These are phyloP conservation scores for Cheilosia grossa DNA, from an alignment of 2,888 invertebrate genomes.

Conservation along the genomic window DNA sequence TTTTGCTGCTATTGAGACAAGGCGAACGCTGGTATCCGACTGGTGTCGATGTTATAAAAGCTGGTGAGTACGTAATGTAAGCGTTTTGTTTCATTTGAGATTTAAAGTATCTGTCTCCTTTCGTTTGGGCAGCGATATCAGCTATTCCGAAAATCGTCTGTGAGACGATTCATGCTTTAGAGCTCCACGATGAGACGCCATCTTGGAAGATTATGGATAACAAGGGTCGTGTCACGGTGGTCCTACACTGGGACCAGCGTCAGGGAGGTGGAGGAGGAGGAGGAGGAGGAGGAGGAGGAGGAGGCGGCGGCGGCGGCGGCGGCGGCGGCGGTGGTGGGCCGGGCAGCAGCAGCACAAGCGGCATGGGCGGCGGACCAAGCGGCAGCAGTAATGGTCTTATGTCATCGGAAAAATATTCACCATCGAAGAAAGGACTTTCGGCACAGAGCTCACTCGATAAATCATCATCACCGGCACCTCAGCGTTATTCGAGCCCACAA, in stretches of 20 bases:
- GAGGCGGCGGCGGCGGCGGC: constrained; percentile 84
- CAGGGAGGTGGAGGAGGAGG: constrained; percentile 85
- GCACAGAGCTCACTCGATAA: constrained; percentile 87
- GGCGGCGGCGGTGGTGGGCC: constrained; percentile 83
- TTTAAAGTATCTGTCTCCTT: neutral
- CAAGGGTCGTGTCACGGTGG: constrained; percentile 98
- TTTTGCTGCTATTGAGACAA: constrained; percentile 93
- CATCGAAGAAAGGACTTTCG: constrained; percentile 84
- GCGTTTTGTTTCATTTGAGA: constrained; percentile 1
- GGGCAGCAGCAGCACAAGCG: constrained; percentile 79
- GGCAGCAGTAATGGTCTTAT: constrained; percentile 80
- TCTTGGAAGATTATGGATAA: constrained; percentile 99
- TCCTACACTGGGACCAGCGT: constrained; percentile 97
- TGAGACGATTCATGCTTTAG: constrained; percentile 97
- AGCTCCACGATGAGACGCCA: constrained; percentile 97
- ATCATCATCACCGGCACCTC: constrained; percentile 85
- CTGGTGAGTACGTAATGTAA: constrained; percentile 86
- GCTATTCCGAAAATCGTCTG: constrained; percentile 98
- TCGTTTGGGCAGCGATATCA: constrained; percentile 90
- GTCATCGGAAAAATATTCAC: constrained; percentile 83
- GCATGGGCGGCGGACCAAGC: constrained; percentile 77
- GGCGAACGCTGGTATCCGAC: constrained; percentile 97
- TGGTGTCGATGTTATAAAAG: constrained; percentile 96
- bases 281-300: constrained; percentile 83
- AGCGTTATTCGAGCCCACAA: constrained; percentile 89